phyloP scores from a whole-genome alignment of 1,140 invertebrate genomes.

The Aphelenchoides avenae region DNA sequence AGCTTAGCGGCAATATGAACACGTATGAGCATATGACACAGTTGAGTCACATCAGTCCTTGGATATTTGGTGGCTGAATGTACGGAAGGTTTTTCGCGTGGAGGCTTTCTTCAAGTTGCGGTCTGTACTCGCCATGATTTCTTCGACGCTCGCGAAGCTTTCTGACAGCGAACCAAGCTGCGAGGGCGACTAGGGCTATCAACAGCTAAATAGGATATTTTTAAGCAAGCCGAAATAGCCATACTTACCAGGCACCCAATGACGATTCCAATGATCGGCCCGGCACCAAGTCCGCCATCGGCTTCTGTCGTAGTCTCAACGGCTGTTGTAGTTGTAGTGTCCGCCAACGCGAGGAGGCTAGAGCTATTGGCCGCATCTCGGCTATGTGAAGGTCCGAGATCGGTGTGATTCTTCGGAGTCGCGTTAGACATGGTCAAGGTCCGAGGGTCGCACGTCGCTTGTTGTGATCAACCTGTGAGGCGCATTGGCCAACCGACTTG shows the following conservation, averaged over 20 bases:
- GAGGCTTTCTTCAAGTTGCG: constrained; percentile 51
- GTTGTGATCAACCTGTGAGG: no score
- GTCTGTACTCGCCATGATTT: constrained; percentile 52
- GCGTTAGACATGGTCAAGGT: no score
- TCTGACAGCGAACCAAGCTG: constrained; percentile 30
- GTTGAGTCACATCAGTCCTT: constrained; percentile 43
- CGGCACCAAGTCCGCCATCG: constrained; percentile 9
- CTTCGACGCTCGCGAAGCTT: constrained; percentile 23
- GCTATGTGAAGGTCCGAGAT: no score
- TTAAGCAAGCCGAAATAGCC: not conserved
- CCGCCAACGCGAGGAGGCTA: no score
- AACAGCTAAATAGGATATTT: no score
- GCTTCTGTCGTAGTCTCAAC: no score
- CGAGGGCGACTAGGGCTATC: constrained; percentile 29
- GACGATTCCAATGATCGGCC: constrained; percentile 32
- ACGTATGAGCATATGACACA: not conserved
- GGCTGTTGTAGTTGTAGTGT: no score
- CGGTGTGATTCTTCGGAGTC: no score
- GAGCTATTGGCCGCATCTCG: no score
- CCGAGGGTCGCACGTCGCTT: no score
- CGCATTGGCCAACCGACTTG: no score
- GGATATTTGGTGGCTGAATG: constrained; percentile 51
- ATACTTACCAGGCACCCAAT: constrained; percentile 48
- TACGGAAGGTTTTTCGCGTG: constrained; percentile 57
- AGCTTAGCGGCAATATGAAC: not conserved